phyloP scores from a whole-genome alignment of 2,888 invertebrate species.

The Mechanitis messenoides region DNA sequence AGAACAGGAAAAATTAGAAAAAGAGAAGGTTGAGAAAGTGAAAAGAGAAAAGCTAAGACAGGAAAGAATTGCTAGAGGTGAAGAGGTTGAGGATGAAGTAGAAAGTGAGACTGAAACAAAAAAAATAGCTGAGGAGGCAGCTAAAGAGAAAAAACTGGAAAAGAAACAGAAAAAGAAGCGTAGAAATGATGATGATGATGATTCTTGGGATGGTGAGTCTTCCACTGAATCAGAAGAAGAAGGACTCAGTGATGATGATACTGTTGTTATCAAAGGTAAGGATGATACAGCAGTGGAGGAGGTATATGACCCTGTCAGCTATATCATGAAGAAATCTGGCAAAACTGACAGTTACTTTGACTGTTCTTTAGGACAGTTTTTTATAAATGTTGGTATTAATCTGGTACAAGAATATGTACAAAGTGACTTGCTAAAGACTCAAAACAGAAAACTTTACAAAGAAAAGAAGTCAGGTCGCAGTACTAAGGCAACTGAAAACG shows the following conservation, averaged over 20 bases:
- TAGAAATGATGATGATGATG: constrained; percentile 73
- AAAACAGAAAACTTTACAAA: constrained; percentile 90
- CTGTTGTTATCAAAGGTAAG: constrained; percentile 75
- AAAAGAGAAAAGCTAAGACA: constrained; percentile 65
- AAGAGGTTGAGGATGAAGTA: constrained; percentile 41
- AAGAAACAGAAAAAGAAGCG: constrained; percentile 55
- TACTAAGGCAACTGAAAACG: constrained; percentile 84
- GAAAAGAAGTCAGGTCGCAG: constrained; percentile 79
- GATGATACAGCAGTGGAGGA: constrained; percentile 71
- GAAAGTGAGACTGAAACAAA: constrained; percentile 36
- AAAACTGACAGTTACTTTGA: constrained; percentile 87
- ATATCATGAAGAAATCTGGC: constrained; percentile 62
- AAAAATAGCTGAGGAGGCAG: constrained; percentile 39
- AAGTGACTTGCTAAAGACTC: constrained; percentile 90
- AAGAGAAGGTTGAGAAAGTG: constrained; percentile 54
- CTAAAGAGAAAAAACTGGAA: constrained; percentile 50
- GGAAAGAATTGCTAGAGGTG: constrained; percentile 54
- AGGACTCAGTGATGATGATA: constrained; percentile 62
- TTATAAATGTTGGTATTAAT: constrained; percentile 94
- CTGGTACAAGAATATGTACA: constrained; percentile 96
- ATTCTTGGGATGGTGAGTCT: constrained; percentile 78
- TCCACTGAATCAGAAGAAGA: constrained; percentile 73
- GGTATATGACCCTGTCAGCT: constrained; percentile 64
- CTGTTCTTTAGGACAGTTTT: constrained; percentile 92
- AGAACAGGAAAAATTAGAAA: constrained; percentile 54